Evolutionary conservation across 2,797 vertebrate genomes (phyloP), one percentile per base, ranked within the genome.

Genomic region (Yasuhikotakia modesta): DNA sequence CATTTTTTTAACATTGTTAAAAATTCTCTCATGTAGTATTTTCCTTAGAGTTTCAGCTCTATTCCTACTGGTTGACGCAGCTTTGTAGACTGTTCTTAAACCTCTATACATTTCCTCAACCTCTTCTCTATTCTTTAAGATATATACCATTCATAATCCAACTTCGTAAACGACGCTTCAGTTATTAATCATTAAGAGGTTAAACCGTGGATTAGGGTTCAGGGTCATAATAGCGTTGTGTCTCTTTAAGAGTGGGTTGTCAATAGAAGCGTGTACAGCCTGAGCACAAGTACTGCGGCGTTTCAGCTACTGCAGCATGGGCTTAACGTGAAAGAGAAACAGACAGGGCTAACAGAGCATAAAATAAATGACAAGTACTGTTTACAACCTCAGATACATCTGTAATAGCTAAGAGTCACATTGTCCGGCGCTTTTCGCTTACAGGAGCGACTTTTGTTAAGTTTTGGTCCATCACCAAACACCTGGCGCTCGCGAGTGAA

Each of bases 161-260:
- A 27, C 27, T 27, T 27, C 4, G 4, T 27, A n/a, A n/a, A n/a
- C n/a, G n/a, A n/a, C n/a, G n/a, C n/a, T n/a, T n/a, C 4, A 27
- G 27, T 27, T 7, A 52, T 52, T 19, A 5, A 5, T 17, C n/a
- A 52, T 52, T 17, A 21, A 11, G 19, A 5, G 50, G 21, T 57
- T 13, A 24, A 57, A 22, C 12, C 21, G 12, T 24, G 21, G 0
- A 4, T 16, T 60, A 10, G 8, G 39, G 39, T 10, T 43, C 39
- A 43, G 39, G 8, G 8, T 43, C 24, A 30, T 17, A 17, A 60
- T 58, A 60, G 57, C 16, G 57, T 60, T 50, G 32, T 92, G 84
- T 89, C 77, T 73, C 91, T 93, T 93, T 93, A 93, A 92, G 90
- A 91, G 90, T 90, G 90, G 90, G 91, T 79, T 75, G 87, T 85